Evolutionary conservation across 2,888 invertebrate genomes (phyloP).

Genomic region (Electrophaes corylata): DNA sequence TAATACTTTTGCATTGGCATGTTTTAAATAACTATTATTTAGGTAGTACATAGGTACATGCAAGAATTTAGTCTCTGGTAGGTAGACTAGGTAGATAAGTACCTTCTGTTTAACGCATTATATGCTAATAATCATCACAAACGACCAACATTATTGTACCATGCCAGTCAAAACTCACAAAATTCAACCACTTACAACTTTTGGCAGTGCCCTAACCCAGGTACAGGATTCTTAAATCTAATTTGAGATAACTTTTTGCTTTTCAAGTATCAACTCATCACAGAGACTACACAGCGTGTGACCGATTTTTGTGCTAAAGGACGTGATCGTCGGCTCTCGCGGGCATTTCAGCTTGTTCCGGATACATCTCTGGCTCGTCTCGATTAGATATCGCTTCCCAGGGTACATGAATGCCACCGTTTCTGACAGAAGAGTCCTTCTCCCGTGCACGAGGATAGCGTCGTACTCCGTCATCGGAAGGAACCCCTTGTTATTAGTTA

Average conservation of each 20-base stretch:
- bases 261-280: conserved; percentile 27
- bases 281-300: conserved; percentile 41
- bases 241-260: conserved; percentile 4
- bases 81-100: background rate
- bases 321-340: conserved; percentile 52
- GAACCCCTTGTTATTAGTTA: conserved; percentile 66
- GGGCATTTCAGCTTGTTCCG: conserved; percentile 52
- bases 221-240: conserved; percentile 10
- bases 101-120: background rate
- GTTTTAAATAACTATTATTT: too few relatives aligned
- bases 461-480: conserved; percentile 62
- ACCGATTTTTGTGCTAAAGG: conserved; percentile 43
- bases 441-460: conserved; percentile 53
- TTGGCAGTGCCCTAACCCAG: conserved; percentile 14
- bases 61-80: background rate
- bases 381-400: conserved; percentile 52
- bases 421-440: conserved; percentile 40
- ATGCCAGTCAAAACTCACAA: conserved; percentile 5
- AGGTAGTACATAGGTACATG: too few relatives aligned
- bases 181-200: background rate
- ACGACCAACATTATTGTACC: conserved; percentile 9
- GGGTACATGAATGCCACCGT: conserved; percentile 53
- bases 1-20: too few relatives aligned
- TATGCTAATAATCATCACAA: conserved; percentile 12
- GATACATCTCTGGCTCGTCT: conserved; percentile 50